phyloP scores from a whole-genome alignment of 1,140 invertebrate genomes.

The Heliothis virescens region DNA sequence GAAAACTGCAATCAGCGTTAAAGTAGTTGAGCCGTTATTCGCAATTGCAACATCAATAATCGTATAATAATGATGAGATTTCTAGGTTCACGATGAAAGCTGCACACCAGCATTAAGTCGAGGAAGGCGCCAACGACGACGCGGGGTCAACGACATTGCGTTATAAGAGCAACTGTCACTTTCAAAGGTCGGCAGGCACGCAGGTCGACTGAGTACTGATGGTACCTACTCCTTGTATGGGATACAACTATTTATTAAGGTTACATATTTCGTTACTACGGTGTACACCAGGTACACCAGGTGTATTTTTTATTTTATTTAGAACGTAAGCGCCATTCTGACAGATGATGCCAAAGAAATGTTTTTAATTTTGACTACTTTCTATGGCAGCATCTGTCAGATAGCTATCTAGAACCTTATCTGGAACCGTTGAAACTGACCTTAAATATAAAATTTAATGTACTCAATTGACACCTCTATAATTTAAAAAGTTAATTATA shows the following conservation, averaged over 20 bases:
- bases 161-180: slow-evolving; percentile 79
- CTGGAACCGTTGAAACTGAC: no score
- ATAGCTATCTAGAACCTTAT: no score
- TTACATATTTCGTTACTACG: background rate
- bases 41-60: slow-evolving; percentile 55
- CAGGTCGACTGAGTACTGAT: slow-evolving; percentile 53
- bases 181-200: slow-evolving; percentile 78
- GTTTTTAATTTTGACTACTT: no score
- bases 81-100: slow-evolving; percentile 74
- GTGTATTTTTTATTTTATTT: background rate
- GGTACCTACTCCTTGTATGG: slow-evolving; percentile 12
- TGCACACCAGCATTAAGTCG: slow-evolving; percentile 52
- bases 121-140: slow-evolving; percentile 63
- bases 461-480: background rate
- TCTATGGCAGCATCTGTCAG: no score
- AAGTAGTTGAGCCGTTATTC: slow-evolving; percentile 46
- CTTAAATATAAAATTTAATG: no score
- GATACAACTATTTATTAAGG: background rate
- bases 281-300: background rate
- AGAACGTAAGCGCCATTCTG: no score
- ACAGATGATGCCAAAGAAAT: no score
- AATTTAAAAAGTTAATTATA: background rate
- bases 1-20: slow-evolving; percentile 45
- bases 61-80: slow-evolving; percentile 66
- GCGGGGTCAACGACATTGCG: slow-evolving; percentile 73